Evolutionary conservation across 2,797 vertebrate genomes (phyloP).

Genomic region (Poecilia picta): DNA sequence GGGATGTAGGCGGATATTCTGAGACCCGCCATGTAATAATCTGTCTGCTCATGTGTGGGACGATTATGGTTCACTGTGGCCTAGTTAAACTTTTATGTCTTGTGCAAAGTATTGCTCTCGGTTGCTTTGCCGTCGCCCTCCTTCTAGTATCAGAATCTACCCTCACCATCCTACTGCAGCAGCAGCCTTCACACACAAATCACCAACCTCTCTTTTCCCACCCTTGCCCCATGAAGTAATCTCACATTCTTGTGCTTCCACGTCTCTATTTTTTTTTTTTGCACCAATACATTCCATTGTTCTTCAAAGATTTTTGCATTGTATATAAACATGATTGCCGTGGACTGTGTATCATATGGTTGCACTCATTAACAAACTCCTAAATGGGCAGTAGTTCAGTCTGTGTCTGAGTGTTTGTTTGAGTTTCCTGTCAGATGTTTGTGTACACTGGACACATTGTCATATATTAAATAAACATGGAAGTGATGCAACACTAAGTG

Average conservation of each 20-base stretch:
- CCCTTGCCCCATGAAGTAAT: constrained; percentile 47
- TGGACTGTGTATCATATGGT: constrained; percentile 83
- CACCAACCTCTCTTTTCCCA: constrained; percentile 51
- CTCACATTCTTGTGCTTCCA: constrained; percentile 77
- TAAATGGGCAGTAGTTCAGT: constrained; percentile 83
- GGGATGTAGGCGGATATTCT: constrained; percentile 39
- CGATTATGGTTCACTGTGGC: constrained; percentile 36
- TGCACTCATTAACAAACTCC: constrained; percentile 75
- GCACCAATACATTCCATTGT: constrained; percentile 61
- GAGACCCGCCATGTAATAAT: constrained; percentile 38
- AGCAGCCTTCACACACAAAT: constrained; percentile 56
- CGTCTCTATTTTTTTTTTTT: constrained; percentile 39
- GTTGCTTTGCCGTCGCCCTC: constrained; percentile 40
- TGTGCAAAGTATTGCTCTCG: constrained; percentile 54
- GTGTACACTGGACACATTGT: constrained; percentile 89
- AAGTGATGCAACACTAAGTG: constrained; percentile 84
- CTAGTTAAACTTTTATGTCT: constrained; percentile 38
- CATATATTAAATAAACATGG: constrained; percentile 94
- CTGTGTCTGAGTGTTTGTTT: constrained; percentile 85
- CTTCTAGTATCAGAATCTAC: constrained; percentile 43
- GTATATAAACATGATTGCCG: constrained; percentile 90
- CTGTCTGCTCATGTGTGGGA: constrained; percentile 37
- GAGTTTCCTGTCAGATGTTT: constrained; percentile 85
- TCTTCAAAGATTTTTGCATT: constrained; percentile 78
- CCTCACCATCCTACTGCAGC: constrained; percentile 44